phyloP scores from a whole-genome alignment of 1,140 invertebrate genomes.

The Rhynchophorus ferrugineus region DNA sequence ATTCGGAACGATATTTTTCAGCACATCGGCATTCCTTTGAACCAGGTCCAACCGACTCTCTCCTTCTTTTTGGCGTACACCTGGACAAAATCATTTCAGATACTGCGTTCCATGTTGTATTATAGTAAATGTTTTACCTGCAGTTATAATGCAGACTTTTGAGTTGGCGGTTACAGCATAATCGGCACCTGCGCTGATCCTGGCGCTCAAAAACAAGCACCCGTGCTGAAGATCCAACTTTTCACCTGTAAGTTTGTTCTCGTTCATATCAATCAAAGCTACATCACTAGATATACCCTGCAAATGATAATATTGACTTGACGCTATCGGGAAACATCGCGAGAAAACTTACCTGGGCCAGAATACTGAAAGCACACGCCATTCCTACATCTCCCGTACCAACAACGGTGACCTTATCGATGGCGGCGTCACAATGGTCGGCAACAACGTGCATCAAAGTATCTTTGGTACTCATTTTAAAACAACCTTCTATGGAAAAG shows the following conservation, averaged over 20 bases:
- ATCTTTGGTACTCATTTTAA: not conserved
- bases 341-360: conserved; percentile 73
- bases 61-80: conserved; percentile 78
- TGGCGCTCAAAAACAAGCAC: conserved; percentile 51
- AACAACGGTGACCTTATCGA: conserved; percentile 73
- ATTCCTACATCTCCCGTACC: conserved; percentile 87
- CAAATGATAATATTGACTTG: conserved; percentile 17
- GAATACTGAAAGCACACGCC: conserved; percentile 81
- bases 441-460: not conserved
- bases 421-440: not conserved
- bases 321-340: no score
- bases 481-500: not conserved
- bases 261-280: conserved; percentile 71
- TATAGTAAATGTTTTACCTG: conserved; percentile 35
- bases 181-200: conserved; percentile 67
- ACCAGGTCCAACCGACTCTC: conserved; percentile 75
- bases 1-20: conserved; percentile 74
- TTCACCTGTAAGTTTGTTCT: conserved; percentile 78
- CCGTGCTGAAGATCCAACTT: conserved; percentile 68
- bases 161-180: conserved; percentile 70
- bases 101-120: not conserved
- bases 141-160: conserved; percentile 76
- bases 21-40: conserved; percentile 81
- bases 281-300: conserved; percentile 73
- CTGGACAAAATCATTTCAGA: conserved; percentile 32